Conservation (phyloP, 2,888 invertebrate species). For the Archips crataeganus region DNA sequence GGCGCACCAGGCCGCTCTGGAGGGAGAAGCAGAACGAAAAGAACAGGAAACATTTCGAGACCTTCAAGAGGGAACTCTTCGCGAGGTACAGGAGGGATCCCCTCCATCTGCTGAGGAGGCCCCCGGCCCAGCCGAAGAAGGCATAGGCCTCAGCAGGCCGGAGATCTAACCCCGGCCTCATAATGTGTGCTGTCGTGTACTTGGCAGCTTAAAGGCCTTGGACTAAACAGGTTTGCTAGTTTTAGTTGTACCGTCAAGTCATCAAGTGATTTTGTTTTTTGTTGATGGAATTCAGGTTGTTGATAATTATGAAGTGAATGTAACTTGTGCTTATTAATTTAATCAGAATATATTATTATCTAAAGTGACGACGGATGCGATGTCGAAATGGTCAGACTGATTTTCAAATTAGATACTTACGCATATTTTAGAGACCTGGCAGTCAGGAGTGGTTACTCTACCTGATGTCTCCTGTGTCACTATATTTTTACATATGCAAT, state of each 20-base stretch:
- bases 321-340: neutral
- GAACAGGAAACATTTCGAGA: conserved; percentile 93
- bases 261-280: neutral
- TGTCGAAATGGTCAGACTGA: too few relatives aligned
- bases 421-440: too few relatives aligned
- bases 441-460: too few relatives aligned
- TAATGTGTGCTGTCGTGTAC: conserved; percentile 50
- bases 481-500: too few relatives aligned
- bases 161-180: conserved; percentile 69
- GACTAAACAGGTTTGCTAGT: neutral
- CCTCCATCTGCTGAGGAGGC: conserved; percentile 73
- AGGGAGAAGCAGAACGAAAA: conserved; percentile 94
- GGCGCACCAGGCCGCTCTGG: conserved; percentile 93
- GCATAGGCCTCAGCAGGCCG: conserved; percentile 83
- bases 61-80: conserved; percentile 93
- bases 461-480: too few relatives aligned
- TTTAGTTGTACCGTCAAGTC: neutral
- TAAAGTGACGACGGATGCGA: neutral
- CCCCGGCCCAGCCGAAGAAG: conserved; percentile 68
- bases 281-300: neutral
- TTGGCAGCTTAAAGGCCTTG: conserved; percentile 47
- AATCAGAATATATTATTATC: neutral
- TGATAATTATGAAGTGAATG: neutral
- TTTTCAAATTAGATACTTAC: too few relatives aligned
- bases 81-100: conserved; percentile 90